Percentiles rank a stretch among this genome's conserved stretches.
phyloP scores from a whole-genome alignment of 2,888 invertebrate genomes.

The Synanthedon vespiformis region DNA sequence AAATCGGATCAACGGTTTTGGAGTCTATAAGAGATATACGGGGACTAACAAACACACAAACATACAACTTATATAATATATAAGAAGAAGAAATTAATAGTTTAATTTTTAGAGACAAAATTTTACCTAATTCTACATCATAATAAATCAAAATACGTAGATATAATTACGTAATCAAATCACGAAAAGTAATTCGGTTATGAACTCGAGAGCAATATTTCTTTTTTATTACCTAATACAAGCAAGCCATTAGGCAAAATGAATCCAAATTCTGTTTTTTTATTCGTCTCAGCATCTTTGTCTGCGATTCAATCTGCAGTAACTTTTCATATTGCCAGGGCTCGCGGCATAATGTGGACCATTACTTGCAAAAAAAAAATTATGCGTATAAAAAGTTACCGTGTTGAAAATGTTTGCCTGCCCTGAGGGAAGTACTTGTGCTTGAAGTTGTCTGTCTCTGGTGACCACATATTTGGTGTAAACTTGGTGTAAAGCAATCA shows the following conservation, averaged over 20 bases:
- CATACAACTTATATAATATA: no score
- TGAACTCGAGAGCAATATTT: background rate
- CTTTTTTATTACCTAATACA: background rate
- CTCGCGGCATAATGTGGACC: conserved; percentile 21
- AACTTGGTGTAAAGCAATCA: no score
- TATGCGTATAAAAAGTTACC: conserved; percentile 8
- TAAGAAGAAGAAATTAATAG: no score
- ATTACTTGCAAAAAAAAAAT: conserved; percentile 23
- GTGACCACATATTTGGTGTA: no score
- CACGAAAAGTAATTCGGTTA: background rate
- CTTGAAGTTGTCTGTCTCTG: no score
- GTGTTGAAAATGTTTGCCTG: background rate
- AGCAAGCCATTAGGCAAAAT: background rate
- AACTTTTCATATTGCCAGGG: conserved; percentile 35
- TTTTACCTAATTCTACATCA: background rate
- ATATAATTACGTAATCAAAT: conserved; percentile 1
- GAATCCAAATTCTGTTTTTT: background rate
- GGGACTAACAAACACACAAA: no score
- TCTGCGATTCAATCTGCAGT: conserved; percentile 42
- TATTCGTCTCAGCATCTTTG: conserved; percentile 8
- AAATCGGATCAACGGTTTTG: no score
- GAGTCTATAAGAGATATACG: no score
- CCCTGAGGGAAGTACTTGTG: background rate
- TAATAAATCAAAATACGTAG: conserved; percentile 9
- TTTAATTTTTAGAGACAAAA: no score